Conservation (phyloP, 2,797 vertebrate species). For the Crenuchus spilurus region DNA sequence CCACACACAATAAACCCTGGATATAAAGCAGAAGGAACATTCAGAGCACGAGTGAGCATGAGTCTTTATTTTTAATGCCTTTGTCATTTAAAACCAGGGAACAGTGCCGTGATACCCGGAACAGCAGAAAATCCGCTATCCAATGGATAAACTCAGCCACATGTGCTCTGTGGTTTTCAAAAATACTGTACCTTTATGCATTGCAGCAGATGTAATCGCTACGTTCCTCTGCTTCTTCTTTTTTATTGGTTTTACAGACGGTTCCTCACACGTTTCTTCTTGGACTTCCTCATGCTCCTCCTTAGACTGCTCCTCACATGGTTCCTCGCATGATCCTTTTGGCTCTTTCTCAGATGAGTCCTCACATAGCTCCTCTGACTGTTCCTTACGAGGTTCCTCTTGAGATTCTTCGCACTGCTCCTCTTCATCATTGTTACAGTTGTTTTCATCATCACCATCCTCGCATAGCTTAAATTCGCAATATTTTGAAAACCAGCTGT, state of each 20-base stretch:
- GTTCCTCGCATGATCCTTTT: background rate
- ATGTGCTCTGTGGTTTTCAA: background rate
- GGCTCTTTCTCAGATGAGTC: background rate
- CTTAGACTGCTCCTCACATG: background rate
- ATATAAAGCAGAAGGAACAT: background rate
- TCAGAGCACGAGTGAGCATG: background rate
- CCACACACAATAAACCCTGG: constrained; percentile 76
- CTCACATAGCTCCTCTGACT: background rate
- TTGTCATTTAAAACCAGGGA: too few species aligned
- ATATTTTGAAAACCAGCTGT: too few species aligned
- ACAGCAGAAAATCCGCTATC: too few species aligned
- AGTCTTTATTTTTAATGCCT: too few species aligned
- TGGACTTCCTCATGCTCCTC: background rate
- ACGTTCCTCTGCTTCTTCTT: background rate
- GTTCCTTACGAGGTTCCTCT: background rate
- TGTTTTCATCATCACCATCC: too few species aligned
- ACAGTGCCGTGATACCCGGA: too few species aligned
- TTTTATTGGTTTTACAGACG: background rate
- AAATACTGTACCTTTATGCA: constrained; percentile 61
- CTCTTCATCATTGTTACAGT: too few species aligned
- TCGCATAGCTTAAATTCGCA: too few species aligned
- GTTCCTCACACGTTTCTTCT: background rate
- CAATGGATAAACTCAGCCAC: too few species aligned
- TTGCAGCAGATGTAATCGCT: constrained; percentile 61
- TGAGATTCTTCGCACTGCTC: too few species aligned